A percentile compares a stretch with the other conserved stretches of the same genome.
These are phyloP conservation scores for Scalopus aquaticus DNA, from an alignment of 2,113 vertebrate genomes.

Conservation along the genomic window DNA sequence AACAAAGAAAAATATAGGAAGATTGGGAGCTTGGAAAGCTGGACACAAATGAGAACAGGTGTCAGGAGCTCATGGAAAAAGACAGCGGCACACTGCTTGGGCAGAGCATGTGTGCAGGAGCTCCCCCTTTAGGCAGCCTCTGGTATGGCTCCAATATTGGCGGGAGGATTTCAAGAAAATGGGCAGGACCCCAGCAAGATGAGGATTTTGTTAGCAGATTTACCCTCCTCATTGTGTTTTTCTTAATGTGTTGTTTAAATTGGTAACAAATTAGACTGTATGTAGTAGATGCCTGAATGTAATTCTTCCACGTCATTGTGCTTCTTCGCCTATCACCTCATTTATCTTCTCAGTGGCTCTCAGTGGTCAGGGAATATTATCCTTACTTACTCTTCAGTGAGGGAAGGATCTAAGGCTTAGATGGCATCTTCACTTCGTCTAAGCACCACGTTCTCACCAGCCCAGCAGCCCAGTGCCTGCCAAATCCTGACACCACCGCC, in stretches of 20 bases:
- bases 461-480: not conserved
- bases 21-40: not conserved
- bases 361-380: not conserved
- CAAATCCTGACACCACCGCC: not conserved
- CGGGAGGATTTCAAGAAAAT: too few species aligned
- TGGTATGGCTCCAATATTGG: not conserved
- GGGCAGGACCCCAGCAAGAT: not conserved
- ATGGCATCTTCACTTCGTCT: not conserved
- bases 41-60: not conserved
- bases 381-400: not conserved
- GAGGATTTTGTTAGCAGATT: not conserved
- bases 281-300: not conserved
- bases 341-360: not conserved
- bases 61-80: not conserved
- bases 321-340: not conserved
- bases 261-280: not conserved
- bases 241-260: not conserved
- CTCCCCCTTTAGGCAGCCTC: not conserved
- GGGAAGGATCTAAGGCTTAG: not conserved
- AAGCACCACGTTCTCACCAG: not conserved
- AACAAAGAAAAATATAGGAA: not conserved
- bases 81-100: accelerated
- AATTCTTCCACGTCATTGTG: not conserved
- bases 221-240: not conserved
- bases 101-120: not conserved